Evolutionary conservation across 2,113 vertebrate genomes (phyloP), one percentile per base, ranked within the genome.

Genomic region (Nothocercus julius): DNA sequence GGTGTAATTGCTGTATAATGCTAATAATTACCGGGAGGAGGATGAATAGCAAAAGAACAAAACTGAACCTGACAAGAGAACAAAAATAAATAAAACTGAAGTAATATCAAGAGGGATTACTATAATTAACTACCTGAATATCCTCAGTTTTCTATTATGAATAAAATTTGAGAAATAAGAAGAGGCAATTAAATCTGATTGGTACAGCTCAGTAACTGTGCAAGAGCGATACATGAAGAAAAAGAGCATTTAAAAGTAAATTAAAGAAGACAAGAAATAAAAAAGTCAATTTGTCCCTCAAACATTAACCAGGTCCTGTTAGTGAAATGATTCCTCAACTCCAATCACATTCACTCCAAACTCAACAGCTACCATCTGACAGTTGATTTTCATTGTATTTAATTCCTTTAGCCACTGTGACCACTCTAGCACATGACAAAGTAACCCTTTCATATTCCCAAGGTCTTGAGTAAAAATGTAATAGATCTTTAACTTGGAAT

Each of bases 121-220:
- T 49, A 54, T 54, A 83, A 91, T 59, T 74, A 86, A 40, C 14
- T 73, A 59, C 64, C 58, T 86, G 13, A 91, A 93, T 91, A 82
- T 59, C 8, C 13, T 79, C 44, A 25, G 22, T 82, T 89, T 93
- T 93, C 40, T 85, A 49, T 42, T 83, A 24, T 32, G 83, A 88
- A 88, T 94, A 92, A 85, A 83, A 92, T 87, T 34, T 72, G n/a
- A 80, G 30, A 89, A 95, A 66, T 45, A 89, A 67, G 49, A 88
- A 81, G 40, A 66, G 20, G 70, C 17, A 94, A 90, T 67, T 87
- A 36, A 53, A 58, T 59, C 82, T 54, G 6, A 92, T 40, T 34
- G 58, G 17, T 20, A 80, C 36, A 73, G 9, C 30, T 80, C 16
- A 72, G 1, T 30, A 85, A 36, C 44, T 27, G 64, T 1, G 4